A percentile compares a stretch with the other conserved stretches of the same genome.
Conservation (phyloP, 2,888 invertebrate genomes). For the Chelonus formosanus region DNA sequence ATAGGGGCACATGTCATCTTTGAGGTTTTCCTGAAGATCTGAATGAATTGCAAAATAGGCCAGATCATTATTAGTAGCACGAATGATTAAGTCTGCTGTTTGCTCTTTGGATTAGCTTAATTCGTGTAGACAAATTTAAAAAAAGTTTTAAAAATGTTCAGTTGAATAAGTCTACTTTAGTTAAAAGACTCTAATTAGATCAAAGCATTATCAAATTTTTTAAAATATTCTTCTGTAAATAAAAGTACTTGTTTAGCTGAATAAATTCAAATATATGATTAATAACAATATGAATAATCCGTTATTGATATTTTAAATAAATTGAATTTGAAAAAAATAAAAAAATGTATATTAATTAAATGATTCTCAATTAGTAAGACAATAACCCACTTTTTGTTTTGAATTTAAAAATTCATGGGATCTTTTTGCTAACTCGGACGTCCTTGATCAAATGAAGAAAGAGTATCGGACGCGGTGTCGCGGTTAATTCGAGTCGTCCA, state of each 20-base stretch:
- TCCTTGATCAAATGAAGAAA: constrained; percentile 11
- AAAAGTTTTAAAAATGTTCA: too few species aligned
- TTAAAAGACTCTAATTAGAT: too few species aligned
- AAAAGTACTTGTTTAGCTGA: too few species aligned
- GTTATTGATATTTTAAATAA: too few species aligned
- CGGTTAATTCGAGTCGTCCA: constrained; percentile 22
- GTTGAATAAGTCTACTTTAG: too few species aligned
- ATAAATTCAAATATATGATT: too few species aligned
- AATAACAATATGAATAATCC: too few species aligned
- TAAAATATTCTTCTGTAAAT: too few species aligned
- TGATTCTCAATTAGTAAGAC: too few species aligned
- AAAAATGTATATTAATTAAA: too few species aligned
- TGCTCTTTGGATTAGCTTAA: neutral
- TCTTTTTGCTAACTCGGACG: neutral
- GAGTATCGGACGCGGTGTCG: constrained; percentile 24
- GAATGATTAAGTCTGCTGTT: neutral
- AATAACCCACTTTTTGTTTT: neutral
- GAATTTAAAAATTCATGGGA: neutral
- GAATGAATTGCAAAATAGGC: constrained; percentile 7
- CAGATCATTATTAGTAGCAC: constrained; percentile 4
- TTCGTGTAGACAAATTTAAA: neutral
- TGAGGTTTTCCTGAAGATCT: constrained; percentile 6
- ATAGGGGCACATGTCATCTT: constrained; percentile 24
- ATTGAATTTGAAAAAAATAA: too few species aligned
- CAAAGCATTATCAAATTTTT: too few species aligned